Conservation (phyloP, 2,797 vertebrate species). For the Sitta carolinensis region DNA sequence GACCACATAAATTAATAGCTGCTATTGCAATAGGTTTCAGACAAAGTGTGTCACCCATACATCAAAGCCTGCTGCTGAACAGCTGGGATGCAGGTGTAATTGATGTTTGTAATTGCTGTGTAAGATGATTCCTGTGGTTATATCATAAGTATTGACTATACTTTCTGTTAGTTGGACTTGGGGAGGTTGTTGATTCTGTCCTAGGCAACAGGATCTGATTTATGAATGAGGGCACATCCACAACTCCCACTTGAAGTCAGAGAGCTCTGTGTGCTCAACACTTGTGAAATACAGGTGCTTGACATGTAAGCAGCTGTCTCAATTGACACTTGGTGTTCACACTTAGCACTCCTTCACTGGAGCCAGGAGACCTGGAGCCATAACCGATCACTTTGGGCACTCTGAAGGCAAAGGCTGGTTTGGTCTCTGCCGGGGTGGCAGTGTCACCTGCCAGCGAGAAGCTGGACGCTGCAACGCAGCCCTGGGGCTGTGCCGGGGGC, state of each 20-base stretch:
- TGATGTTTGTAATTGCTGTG: background rate
- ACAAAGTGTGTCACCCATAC: background rate
- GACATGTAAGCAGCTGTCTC: background rate
- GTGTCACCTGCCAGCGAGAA: background rate
- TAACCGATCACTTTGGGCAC: background rate
- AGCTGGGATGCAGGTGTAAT: slow-evolving; percentile 30
- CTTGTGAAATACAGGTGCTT: slow-evolving; percentile 2
- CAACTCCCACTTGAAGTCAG: slow-evolving; percentile 2
- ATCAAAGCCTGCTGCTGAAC: background rate
- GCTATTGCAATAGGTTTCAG: background rate
- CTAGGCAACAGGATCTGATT: background rate
- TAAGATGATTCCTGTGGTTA: slow-evolving; percentile 22
- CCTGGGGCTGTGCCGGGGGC: background rate
- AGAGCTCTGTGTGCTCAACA: background rate
- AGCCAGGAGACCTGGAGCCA: background rate
- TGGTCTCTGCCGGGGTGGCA: rapidly evolving
- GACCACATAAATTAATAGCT: background rate
- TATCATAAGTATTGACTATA: slow-evolving; percentile 2
- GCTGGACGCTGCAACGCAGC: background rate
- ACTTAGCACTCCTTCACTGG: background rate
- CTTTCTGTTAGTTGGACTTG: background rate
- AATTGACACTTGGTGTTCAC: background rate
- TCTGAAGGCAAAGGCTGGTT: background rate
- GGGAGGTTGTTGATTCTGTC: background rate
- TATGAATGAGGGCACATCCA: slow-evolving; percentile 30